Base-by-base conservation (phyloP, 2,113 vertebrate genomes). In the Podarcis raffonei region DNA sequence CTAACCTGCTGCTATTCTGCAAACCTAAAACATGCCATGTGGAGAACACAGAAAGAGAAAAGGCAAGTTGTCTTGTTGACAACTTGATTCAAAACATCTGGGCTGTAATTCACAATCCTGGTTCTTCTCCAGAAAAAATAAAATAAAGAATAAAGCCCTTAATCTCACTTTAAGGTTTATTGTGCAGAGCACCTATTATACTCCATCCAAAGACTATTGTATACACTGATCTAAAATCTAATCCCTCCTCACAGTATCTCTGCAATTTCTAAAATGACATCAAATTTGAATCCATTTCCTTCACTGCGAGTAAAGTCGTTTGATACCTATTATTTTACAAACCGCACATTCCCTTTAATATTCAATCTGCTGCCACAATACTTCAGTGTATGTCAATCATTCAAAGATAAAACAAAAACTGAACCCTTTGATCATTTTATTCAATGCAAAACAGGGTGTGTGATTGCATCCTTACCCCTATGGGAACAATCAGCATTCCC, bases 221-320 rank as follows among this genome's bases (percentile, higher is more conserved):
- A 86, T 59, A n/a, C 23, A 32, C 6, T 83, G 37, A 0, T 89
- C 71, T 76, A 86, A 86, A 59, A 87, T 78, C 5, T 85, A 88
- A 84, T 13, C 65, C 74, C 18, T 84, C 0, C 0, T 81, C 90
- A 89, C n/a, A 87, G 27, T 89, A 89, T 1, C 0, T 42, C 6
- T 4, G 74, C 15, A 85, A 42, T 85, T 91, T 94, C 87, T 23
- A 0, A 93, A 93, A 84, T 48, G 0, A 8, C 11, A 84, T 71
- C 62, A 59, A 86, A 93, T 87, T 87, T 2, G 79, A 93, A 86
- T 83, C 35, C 0, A 48, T 92, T 92, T 90, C 57, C 53, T 37
- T 1, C 74, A 42, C 9, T 81, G 66, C 87, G 42, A 87, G 91
- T 87, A 81, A 59, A 37, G 4, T 83, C 84, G 68, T 13, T 39